Evolutionary conservation across 2,797 vertebrate genomes (phyloP), one percentile per base, ranked within the genome.

Genomic region (Schizopygopsis pylzovi): DNA sequence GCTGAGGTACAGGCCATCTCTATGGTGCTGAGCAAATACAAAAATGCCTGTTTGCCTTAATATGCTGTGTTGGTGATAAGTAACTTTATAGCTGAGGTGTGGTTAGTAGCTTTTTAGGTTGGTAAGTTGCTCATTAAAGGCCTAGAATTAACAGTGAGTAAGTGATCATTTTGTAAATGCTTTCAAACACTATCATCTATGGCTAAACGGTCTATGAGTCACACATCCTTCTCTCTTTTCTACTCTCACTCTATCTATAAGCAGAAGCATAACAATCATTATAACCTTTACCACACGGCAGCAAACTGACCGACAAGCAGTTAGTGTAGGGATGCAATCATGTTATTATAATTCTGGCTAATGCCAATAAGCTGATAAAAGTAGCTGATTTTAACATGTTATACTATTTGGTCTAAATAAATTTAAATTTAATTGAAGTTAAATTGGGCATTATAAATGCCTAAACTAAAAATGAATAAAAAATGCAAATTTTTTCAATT

Each of bases 21-120:
- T 56, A 54, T 49, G 67, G 33, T n/a, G 45, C 22, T 54, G 61
- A 84, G 33, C 33, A 83, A 75, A 75, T 72, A 76, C 39, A 70
- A 56, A 75, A 71, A 43, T 28, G 1, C 6, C 41, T 11, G 18
- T 22, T 84, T 33, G 6, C 63, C 25, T 28, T 25, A 22, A 76
- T 41, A 68, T 68, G 59, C 45, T 76, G 13, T 65, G 13, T 49
- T 18, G 59, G 8, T 77, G 45, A 67, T 77, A 39, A 52, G 39
- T 65, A 33, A 76, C 45, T 67, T 61, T 52, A 52, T 61, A 45
- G 54, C 54, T 33, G 41, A 63, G 10, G 70, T 83, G 25, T 65
- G 71, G 13, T 63, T 37, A n/a, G 2, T 49, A 37, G 16, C 4
- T 65, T 63, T 63, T 16, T 37, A 59, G 43, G 22, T 67, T 47